phyloP scores from a whole-genome alignment of 2,113 vertebrate species.

The Corydoras maculifer region DNA sequence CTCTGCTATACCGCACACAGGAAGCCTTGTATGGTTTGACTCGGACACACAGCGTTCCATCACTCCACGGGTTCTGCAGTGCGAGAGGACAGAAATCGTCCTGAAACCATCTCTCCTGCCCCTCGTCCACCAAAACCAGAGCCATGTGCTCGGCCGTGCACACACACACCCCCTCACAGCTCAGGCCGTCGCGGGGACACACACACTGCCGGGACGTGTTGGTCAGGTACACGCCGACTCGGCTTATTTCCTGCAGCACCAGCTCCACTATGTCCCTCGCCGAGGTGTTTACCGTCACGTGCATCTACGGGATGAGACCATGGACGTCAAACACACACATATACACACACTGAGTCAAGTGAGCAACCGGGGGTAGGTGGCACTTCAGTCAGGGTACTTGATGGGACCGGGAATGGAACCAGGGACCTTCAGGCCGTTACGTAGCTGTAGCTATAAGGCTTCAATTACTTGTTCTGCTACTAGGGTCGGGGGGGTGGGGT shows the following conservation, averaged over 20 bases:
- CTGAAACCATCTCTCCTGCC: constrained; percentile 78
- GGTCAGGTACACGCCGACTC: constrained; percentile 57
- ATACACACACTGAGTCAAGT: not conserved
- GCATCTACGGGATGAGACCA: constrained; percentile 60
- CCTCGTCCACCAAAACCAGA: constrained; percentile 69
- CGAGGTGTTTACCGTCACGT: constrained; percentile 68
- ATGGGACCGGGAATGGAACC: too few relatives aligned
- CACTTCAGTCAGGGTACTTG: too few relatives aligned
- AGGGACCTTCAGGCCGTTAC: too few relatives aligned
- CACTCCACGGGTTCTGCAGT: constrained; percentile 71
- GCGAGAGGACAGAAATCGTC: constrained; percentile 76
- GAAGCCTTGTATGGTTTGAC: constrained; percentile 80
- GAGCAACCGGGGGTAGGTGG: too few relatives aligned
- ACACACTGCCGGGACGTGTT: constrained; percentile 44
- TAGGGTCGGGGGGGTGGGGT: too few relatives aligned
- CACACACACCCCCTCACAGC: constrained; percentile 50
- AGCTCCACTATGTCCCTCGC: constrained; percentile 77
- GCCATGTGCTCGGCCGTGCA: constrained; percentile 73
- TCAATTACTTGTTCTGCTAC: too few relatives aligned
- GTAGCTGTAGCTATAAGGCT: too few relatives aligned
- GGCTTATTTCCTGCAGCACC: constrained; percentile 83
- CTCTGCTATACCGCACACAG: constrained; percentile 70
- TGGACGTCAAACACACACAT: not conserved
- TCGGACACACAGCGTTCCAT: constrained; percentile 76
- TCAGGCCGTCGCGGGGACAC: constrained; percentile 62